Evolutionary conservation across 2,797 vertebrate species (phyloP), one percentile per base, ranked within the genome.

Genomic region (Tadarida brasiliensis): DNA sequence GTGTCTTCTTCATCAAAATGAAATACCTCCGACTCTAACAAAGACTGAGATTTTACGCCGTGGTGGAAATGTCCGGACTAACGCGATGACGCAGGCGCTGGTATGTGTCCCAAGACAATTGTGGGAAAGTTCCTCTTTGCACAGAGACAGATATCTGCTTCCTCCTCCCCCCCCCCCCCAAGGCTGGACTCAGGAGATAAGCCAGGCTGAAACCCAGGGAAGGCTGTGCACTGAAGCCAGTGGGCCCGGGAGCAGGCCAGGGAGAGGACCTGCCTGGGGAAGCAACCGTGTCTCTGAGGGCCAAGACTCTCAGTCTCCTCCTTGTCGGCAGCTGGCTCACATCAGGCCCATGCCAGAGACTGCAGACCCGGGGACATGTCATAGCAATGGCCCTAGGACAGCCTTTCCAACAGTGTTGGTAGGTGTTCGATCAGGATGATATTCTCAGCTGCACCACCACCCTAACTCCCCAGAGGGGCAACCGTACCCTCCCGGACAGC

Each of bases 11-110:
- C 76, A 78, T 73, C 71, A 47, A 8, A 26, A 74, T 47, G 70
- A 96, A 94, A 90, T 61, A 77, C 33, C 56, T 95, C 57, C 88
- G 49, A 26, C 81, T 77, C 30, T 35, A 94, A 86, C 77, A 71
- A 73, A 49, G n/a, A 15, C 56, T 63, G 90, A 92, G 47, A 76
- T 35, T 9, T 26, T 39, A 59, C 0, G 17, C 54, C 33, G 24
- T 54, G 83, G 35, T 11, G 20, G 87, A 84, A 80, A 73, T 0
- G 30, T 30, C 49, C 30, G 22, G 30, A 67, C 59, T 20, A 61
- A 57, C 1, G 39, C 0, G 11, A 26, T 49, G 7, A 0, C 2
- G 39, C 0, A 19, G 56, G 24, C 80, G 26, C 10, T 3, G 19
- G 51, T 6, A 22, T 20, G 54, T 1, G 61, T 80, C 73, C 71